A percentile compares a stretch with the other conserved stretches of the same genome.
These are phyloP conservation scores for Patiria miniata DNA, from an alignment of 35 echinoderm and acorn worm species.

Conservation along the genomic window DNA sequence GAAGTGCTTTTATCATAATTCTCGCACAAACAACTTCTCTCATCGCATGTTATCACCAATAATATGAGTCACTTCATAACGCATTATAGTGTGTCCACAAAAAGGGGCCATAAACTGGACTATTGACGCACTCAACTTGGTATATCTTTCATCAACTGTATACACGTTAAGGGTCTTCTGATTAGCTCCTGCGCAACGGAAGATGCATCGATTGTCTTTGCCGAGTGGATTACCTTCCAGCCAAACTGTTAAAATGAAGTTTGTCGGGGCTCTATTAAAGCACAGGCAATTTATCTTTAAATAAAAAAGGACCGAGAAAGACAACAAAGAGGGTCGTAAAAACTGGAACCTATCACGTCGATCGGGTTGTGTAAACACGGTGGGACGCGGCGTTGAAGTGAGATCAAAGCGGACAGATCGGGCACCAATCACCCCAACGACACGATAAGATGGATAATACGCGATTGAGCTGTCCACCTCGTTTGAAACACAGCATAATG, in stretches of 20 bases:
- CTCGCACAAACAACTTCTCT: slow-evolving; percentile 1
- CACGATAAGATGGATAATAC: neutral
- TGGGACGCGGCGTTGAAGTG: neutral
- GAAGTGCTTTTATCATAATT: neutral
- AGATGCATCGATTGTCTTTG: neutral
- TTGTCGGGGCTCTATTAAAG: slow-evolving; percentile 4
- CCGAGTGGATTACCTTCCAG: neutral
- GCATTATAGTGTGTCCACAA: too few relatives aligned
- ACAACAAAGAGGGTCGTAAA: neutral
- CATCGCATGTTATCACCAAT: neutral
- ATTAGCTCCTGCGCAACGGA: slow-evolving; percentile 14
- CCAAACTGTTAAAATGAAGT: neutral
- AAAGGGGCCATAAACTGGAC: neutral
- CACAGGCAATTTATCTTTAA: slow-evolving; percentile 17
- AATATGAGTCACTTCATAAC: neutral
- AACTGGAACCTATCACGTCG: neutral
- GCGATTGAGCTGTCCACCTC: neutral
- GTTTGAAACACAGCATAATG: slow-evolving; percentile 9
- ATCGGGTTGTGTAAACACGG: slow-evolving; percentile 1
- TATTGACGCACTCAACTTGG: neutral
- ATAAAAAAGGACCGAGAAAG: slow-evolving; percentile 8
- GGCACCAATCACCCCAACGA: neutral
- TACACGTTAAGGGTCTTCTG: neutral
- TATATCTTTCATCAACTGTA: slow-evolving; percentile 17
- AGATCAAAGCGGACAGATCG: slow-evolving; percentile 3